Evolutionary conservation across 2,113 vertebrate species (phyloP), one percentile per base, ranked within the genome.

Genomic region (Sander lucioperca): DNA sequence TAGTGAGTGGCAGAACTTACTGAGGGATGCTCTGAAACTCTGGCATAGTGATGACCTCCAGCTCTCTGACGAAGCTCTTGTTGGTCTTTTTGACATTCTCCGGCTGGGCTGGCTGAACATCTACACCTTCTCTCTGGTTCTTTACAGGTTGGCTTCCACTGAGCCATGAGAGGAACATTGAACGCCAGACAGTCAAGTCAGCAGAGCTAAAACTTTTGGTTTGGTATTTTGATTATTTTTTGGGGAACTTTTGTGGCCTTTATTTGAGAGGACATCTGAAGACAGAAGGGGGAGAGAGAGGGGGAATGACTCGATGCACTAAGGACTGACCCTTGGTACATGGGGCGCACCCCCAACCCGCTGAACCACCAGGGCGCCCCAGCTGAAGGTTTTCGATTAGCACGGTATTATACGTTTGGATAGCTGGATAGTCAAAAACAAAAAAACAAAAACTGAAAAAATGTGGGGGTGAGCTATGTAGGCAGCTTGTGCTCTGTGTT

Each of bases 11-110:
- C n/a, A n/a, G 23, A 16, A 93, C 95, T 93, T 76, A 96, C 95
- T 86, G 91, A 80, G 95, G 95, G 76, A 96, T 94, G 87, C 47
- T 78, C 36, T 95, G 94, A 79, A 94, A 96, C 85, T 96, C 95
- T 45, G 83, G 67, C 13, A 84, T 23, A 1, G 95, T 96, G 90
- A 96, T 89, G 0, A 90, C 80, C 45, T 89, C 90, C 86, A 96
- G 90, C 84, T 94, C 89, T 88, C 75, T 93, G 85, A 93, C 36
- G 12, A 53, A 64, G 57, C 8, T 84, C 43, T 82, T 89, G 23
- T 14, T 70, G 56, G 45, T n/a, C 82, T 93, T 95, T 33, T 61
- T 94, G 50, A 59, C 53, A 0, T 53, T 78, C 21, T 87, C 83
- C 25, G 56, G 64, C n/a, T 88, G 85, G 8, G 7, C 67, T 0